Evolutionary conservation across 2,888 invertebrate species (phyloP), one percentile per base, ranked within the genome.

Genomic region (Acleris laterana): DNA sequence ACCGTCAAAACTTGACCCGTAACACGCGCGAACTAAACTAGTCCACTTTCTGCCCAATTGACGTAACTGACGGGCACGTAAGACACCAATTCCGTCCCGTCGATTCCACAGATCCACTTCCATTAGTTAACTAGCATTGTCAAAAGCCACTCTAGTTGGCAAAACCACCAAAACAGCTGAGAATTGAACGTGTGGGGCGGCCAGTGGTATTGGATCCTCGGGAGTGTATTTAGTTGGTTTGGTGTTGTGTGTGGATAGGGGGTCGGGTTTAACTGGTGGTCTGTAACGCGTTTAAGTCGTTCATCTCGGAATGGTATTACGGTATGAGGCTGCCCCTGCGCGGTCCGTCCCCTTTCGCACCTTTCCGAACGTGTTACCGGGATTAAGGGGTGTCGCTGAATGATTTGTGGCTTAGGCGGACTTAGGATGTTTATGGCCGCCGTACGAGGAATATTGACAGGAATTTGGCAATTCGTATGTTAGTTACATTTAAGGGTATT

Each of bases 241-340:
- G 38, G 38, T 38, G 38, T 76, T 70, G 72, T 65, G 69, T 69
- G 66, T 67, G 66, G 66, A 66, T 58, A 70, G 68, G 44, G 74
- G 86, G 75, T 84, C 85, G 78, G 48, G 75, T 71, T 80, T 70
- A 22, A 68, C 67, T 84, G 89, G 90, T 74, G 77, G 80, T 80
- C 77, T 79, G 76, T 90, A 91, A 92, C 87, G 78, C 80, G 83
- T 90, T 91, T 91, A 90, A 91, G 90, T 88, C 89, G 86, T 84
- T 91, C 91, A 90, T 92, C 91, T 90, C 90, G 85, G 84, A 91
- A 91, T 90, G 89, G 90, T 86, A 90, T 92, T 91, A 92, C 84
- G 80, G 86, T 79, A 85, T 84, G 84, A 85, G 78, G 82, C 80
- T 75, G 79, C 79, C 75, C 68, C 71, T 62, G 68, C 46, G 46